phyloP scores from a whole-genome alignment of 2,797 vertebrate species.

The Labeo calbasu region DNA sequence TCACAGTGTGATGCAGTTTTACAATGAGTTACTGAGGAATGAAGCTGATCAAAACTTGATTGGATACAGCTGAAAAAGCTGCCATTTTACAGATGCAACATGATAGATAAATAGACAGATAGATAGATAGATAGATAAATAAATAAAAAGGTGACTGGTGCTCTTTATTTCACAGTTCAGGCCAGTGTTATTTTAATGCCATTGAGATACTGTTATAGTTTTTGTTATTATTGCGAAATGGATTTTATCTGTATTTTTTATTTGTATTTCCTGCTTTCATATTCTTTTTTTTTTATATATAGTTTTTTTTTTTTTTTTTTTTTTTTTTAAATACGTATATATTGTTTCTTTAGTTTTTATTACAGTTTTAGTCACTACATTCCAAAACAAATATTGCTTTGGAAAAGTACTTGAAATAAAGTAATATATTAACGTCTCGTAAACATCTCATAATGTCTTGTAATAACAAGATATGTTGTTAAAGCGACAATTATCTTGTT shows the following conservation, averaged over 20 bases:
- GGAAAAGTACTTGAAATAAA: not conserved
- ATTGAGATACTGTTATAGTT: not conserved
- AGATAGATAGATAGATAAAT: not conserved
- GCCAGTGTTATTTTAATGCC: not conserved
- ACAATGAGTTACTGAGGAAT: not conserved
- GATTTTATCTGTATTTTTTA: too few species aligned
- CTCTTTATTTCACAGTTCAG: not conserved
- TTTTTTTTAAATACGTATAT: too few species aligned
- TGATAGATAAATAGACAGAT: not conserved
- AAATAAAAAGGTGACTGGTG: not conserved
- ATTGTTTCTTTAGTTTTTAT: too few species aligned
- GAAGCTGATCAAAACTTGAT: not conserved
- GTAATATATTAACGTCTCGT: too few species aligned
- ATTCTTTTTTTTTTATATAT: too few species aligned
- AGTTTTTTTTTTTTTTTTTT: too few species aligned
- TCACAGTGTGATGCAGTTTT: not conserved
- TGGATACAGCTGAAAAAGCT: not conserved
- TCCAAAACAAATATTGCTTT: not conserved
- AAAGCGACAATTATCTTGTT: too few species aligned
- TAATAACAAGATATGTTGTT: too few species aligned
- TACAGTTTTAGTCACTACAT: not conserved
- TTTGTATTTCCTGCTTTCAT: too few species aligned
- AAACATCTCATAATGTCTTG: too few species aligned
- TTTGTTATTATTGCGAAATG: not conserved
- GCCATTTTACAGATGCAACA: not conserved